Conservation (phyloP, 2,888 invertebrate species). For the Pachliopta kotzebuea region DNA sequence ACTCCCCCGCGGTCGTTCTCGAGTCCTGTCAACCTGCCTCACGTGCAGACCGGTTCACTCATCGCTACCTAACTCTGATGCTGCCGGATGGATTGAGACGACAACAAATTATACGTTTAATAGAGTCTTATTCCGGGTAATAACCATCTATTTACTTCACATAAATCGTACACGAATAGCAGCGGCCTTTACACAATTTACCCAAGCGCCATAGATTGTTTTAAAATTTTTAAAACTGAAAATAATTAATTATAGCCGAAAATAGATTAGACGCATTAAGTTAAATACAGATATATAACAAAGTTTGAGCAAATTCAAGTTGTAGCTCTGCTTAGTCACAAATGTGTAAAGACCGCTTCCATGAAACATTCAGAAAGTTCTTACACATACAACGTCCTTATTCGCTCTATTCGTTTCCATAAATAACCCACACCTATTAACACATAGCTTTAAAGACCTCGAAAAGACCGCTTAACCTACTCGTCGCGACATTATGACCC, state of each 20-base stretch:
- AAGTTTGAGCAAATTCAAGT: conserved; percentile 1
- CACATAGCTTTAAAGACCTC: conserved; percentile 61
- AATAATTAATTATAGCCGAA: background rate
- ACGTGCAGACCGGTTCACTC: conserved; percentile 40
- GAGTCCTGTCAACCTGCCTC: conserved; percentile 41
- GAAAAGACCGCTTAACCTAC: conserved; percentile 63
- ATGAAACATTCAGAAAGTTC: conserved; percentile 67
- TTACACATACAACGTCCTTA: conserved; percentile 69
- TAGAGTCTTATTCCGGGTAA: conserved; percentile 66
- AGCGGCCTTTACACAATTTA: conserved; percentile 33
- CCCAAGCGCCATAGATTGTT: background rate
- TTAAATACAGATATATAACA: background rate
- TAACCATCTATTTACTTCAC: conserved; percentile 70
- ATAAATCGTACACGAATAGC: conserved; percentile 60
- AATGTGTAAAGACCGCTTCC: conserved; percentile 34
- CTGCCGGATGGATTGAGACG: conserved; percentile 60
- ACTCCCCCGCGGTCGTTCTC: conserved; percentile 54
- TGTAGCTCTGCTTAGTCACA: background rate
- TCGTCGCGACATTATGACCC: conserved; percentile 48
- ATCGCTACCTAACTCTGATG: conserved; percentile 44
- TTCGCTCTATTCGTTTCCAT: conserved; percentile 67
- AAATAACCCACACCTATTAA: conserved; percentile 76
- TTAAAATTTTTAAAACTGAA: background rate
- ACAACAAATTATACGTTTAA: conserved; percentile 68
- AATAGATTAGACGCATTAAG: background rate